phyloP scores from a whole-genome alignment of 2,113 vertebrate genomes.

The Spilogale gracilis region DNA sequence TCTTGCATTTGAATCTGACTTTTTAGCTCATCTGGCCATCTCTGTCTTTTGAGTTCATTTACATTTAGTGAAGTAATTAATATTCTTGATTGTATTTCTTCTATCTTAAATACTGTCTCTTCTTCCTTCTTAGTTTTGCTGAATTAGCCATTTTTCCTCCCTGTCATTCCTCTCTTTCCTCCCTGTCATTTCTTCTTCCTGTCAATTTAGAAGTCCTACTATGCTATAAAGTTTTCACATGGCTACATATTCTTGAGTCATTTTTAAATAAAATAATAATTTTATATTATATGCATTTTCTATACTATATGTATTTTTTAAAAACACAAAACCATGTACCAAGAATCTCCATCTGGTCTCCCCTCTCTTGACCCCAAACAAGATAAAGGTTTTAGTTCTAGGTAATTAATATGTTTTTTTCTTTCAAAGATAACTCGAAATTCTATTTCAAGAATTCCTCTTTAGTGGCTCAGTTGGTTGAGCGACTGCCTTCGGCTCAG shows the following conservation, averaged over 20 bases:
- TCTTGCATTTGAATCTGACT: slow-evolving; percentile 13
- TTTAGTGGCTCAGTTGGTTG: too few species aligned
- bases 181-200: not conserved
- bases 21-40: not conserved
- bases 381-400: slow-evolving; percentile 37
- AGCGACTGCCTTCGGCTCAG: too few species aligned
- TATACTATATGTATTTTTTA: not conserved
- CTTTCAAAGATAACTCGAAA: slow-evolving; percentile 47
- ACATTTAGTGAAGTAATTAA: not conserved
- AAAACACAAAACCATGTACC: not conserved
- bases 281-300: not conserved
- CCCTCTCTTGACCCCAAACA: not conserved
- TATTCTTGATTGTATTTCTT: slow-evolving; percentile 39
- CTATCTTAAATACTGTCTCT: not conserved
- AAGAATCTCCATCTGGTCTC: not conserved
- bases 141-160: not conserved
- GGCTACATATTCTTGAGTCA: not conserved
- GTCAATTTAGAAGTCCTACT: slow-evolving; percentile 16
- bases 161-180: not conserved
- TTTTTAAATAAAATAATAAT: slow-evolving; percentile 11
- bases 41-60: not conserved
- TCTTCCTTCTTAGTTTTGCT: slow-evolving; percentile 25
- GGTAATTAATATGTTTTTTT: slow-evolving; percentile 51
- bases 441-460: slow-evolving; percentile 59
- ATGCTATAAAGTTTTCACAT: not conserved